phyloP scores from a whole-genome alignment of 2,888 invertebrate genomes.

The Pandemis corylana region DNA sequence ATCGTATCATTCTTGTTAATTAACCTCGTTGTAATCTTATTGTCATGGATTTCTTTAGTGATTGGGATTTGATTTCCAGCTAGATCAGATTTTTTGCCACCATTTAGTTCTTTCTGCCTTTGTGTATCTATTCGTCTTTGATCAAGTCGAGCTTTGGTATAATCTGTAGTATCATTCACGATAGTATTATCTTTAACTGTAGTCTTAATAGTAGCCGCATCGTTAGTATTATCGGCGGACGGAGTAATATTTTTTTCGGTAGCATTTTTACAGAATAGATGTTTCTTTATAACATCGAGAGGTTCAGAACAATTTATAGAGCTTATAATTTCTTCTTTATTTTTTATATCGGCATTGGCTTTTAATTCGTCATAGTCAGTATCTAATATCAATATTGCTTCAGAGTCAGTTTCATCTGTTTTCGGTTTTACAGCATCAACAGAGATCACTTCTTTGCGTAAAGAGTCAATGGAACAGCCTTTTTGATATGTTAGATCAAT shows the following conservation, averaged over 20 bases:
- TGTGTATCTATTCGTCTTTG: background rate
- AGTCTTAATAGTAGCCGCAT: background rate
- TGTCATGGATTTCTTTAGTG: background rate
- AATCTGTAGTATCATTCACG: background rate
- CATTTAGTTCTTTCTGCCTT: background rate
- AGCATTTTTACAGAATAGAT: background rate
- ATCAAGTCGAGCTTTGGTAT: background rate
- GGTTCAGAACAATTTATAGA: background rate
- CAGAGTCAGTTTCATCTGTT: background rate
- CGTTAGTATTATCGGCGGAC: background rate
- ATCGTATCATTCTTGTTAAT: background rate
- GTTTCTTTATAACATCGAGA: constrained; percentile 3
- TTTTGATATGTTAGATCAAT: background rate
- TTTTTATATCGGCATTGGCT: background rate
- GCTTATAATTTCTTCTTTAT: background rate
- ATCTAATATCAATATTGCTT: constrained; percentile 26
- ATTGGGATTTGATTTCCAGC: background rate
- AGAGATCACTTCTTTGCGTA: background rate
- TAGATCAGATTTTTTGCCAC: too few relatives aligned
- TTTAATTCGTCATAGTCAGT: constrained; percentile 17
- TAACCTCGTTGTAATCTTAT: background rate
- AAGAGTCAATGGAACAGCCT: background rate
- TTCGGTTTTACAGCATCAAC: background rate
- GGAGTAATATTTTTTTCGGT: background rate
- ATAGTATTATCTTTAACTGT: background rate